Evolutionary conservation across 2,113 vertebrate species (phyloP), one percentile per base, ranked within the genome.

Genomic region (Corythaeola cristata): DNA sequence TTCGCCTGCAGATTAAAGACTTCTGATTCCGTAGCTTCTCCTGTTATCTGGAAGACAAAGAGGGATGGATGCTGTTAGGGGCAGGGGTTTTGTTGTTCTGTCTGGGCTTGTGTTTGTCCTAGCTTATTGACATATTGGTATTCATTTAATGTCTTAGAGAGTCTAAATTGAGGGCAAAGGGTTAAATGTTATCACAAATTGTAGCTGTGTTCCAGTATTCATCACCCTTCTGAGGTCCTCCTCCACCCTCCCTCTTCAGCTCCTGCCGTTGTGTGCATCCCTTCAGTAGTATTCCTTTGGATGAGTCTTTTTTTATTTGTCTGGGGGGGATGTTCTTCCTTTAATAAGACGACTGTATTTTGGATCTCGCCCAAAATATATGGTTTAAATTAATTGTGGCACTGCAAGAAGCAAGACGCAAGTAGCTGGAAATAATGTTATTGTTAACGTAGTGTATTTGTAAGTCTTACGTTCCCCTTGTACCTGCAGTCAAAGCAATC

Each of bases 171-270:
- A 94, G 96, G 97, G 95, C 96, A 97, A 75, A 79, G 94, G 96
- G 97, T 97, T 97, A 98, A 97, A 97, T 92, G 96, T 96, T 96
- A 96, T 90, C 95, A 96, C 97, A 97, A 91, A 94, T 96, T 92
- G 95, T 95, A 93, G 93, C 96, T 92, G 90, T 97, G 96, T 97
- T 94, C 79, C 74, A 94, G 90, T 95, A 96, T 97, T 93, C 93
- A 97, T 97, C 94, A 96, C 79, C 85, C 86, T 94, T 81, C 28
- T 1, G 17, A 90, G 89, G 72, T 89, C 62, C 39, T 85, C 39
- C 71, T 71, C 53, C n/a, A 13, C 49, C 71, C 72, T 72, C 85
- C 79, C 59, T 66, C 37, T 41, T 33, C 72, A 28, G 32, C 63
- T 68, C 41, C 72, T 73, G 72, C 80, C 1, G 2, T 11, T 37